These are phyloP conservation scores for Lophotis ruficrista DNA, from an alignment of 2,113 vertebrate species.

Conservation along the genomic window DNA sequence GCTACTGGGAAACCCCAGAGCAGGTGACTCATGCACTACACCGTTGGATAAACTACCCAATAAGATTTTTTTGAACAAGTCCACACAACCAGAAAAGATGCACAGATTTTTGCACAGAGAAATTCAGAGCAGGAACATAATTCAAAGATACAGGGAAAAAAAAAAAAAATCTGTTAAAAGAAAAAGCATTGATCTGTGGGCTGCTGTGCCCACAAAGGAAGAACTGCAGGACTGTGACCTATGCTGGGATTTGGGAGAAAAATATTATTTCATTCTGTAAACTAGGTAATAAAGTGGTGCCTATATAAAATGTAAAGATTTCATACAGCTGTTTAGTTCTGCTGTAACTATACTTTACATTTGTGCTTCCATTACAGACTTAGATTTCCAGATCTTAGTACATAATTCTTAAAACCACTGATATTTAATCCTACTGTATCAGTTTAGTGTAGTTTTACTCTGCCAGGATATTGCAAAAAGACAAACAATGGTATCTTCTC, in stretches of 20 bases:
- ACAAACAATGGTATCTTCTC: background rate
- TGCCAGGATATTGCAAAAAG: background rate
- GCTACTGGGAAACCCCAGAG: background rate
- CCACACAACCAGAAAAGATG: background rate
- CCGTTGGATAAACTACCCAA: background rate
- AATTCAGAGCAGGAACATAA: background rate
- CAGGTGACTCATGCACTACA: background rate
- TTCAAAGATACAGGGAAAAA: background rate
- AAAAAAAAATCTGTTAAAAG: background rate
- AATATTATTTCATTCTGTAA: background rate
- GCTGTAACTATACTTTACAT: background rate
- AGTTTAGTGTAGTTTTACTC: background rate
- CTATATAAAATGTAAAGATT: background rate
- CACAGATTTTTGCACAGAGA: background rate
- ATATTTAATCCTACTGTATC: background rate
- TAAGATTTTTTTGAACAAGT: background rate
- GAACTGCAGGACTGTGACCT: background rate
- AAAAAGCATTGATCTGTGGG: background rate
- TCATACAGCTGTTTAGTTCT: background rate
- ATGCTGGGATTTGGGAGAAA: background rate
- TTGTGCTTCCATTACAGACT: background rate
- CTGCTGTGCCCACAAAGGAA: background rate
- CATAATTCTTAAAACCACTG: background rate
- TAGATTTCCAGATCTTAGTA: background rate
- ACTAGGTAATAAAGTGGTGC: background rate